Conservation (phyloP, 2,113 vertebrate genomes). For the Nothobranchius furzeri region DNA sequence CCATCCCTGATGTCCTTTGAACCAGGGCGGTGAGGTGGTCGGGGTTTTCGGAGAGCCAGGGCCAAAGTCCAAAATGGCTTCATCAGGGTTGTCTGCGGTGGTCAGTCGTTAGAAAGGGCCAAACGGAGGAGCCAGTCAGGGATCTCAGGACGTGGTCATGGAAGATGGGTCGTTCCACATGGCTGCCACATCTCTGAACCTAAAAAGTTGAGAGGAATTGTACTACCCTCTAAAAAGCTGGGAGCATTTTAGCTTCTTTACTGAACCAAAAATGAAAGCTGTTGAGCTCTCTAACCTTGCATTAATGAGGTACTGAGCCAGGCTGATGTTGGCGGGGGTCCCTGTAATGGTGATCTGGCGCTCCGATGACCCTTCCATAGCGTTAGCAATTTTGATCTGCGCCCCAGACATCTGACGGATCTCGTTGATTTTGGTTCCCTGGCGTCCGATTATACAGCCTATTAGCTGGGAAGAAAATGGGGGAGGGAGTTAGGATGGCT, state of each 20-base stretch:
- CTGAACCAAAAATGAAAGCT: background rate
- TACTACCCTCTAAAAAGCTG: constrained; percentile 33
- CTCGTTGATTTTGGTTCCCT: constrained; percentile 99
- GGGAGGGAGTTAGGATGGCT: constrained; percentile 60
- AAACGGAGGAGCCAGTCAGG: constrained; percentile 72
- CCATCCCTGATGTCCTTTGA: constrained; percentile 32
- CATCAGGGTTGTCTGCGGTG: constrained; percentile 64
- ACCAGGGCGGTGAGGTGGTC: constrained; percentile 50
- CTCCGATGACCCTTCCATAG: constrained; percentile 96
- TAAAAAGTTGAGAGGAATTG: constrained; percentile 19
- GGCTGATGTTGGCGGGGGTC: constrained; percentile 98
- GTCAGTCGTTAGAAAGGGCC: constrained; percentile 69
- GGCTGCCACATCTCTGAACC: constrained; percentile 82
- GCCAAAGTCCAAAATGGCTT: constrained; percentile 70
- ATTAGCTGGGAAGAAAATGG: constrained; percentile 92
- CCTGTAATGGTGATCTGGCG: constrained; percentile 98
- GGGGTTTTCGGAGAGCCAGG: constrained; percentile 66
- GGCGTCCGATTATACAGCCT: constrained; percentile 99
- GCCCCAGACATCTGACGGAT: constrained; percentile 99
- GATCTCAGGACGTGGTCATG: constrained; percentile 82
- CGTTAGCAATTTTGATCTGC: constrained; percentile 98
- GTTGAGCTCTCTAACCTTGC: constrained; percentile 83
- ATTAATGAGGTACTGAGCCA: constrained; percentile 99
- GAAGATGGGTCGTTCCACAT: constrained; percentile 83
- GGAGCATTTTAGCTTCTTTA: background rate